Base-by-base conservation (phyloP, 2,113 vertebrate species). In the Oncorhynchus keta region DNA sequence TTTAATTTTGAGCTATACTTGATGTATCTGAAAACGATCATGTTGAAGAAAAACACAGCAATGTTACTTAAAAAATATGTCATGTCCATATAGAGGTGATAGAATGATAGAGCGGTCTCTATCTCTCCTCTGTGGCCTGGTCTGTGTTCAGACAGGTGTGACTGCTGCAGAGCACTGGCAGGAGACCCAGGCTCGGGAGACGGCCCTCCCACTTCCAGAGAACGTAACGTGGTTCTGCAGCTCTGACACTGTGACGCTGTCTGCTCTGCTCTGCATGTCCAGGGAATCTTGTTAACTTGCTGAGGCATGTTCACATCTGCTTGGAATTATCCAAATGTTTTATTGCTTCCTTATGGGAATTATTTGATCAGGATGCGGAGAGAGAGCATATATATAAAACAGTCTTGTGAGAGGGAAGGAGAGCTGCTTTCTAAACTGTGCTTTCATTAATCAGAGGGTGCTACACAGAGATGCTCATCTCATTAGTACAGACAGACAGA, bases 231-330 rank as follows among this genome's bases (percentile, higher is more conserved):
- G 39, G 39, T 12, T 12, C 39, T 45, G 39, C 39, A 45, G 39
- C 9, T 11, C 51, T 55, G 51, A 24, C 4, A 24, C 24, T 16
- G 73, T 71, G 39, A 48, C 24, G 57, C 68, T 79, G 78, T 71
- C 80, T 72, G 45, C 39, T 71, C 80, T 72, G 45, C 8, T 71
- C 55, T 76, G 68, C 83, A 66, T 79, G 82, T 89, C 85, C 83
- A 68, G 79, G 64, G 74, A 81, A 79, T 59, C 89, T 88, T 86
- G 85, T 88, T 92, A 91, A 86, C 89, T 81, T 85, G 87, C 84
- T 79, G 84, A 89, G 85, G 86, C 89, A 81, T 88, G 90, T 87
- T 86, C 88, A 91, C 90, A 93, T 93, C 91, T 93, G 92, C 86
- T 90, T 73, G 80, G 87, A 88, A 86, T 93, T 88, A 91, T 84